Percentiles rank a stretch among this genome's conserved stretches.
phyloP scores from a whole-genome alignment of 2,888 invertebrate species.

The Yponomeuta sedellus region DNA sequence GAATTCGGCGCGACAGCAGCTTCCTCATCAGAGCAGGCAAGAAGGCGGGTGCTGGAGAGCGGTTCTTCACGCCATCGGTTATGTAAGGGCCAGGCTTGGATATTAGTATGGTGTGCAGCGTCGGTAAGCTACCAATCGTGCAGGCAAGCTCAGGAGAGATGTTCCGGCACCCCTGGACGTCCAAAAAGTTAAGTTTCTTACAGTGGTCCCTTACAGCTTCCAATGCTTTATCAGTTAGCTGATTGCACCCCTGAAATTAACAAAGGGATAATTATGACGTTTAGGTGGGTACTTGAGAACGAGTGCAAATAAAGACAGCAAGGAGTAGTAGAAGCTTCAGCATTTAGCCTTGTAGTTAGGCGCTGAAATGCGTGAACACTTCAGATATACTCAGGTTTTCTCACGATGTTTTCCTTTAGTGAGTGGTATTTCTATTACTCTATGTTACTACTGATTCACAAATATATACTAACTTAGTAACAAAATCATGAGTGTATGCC shows the following conservation, averaged over 20 bases:
- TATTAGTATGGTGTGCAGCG: slow-evolving; percentile 64
- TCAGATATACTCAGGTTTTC: too few relatives aligned
- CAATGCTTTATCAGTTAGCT: slow-evolving; percentile 76
- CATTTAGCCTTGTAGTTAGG: too few relatives aligned
- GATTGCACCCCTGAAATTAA: slow-evolving; percentile 75
- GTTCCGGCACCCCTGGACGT: slow-evolving; percentile 73
- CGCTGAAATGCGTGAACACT: too few relatives aligned
- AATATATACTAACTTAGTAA: too few relatives aligned
- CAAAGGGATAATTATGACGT: not conserved
- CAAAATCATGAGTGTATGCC: too few relatives aligned
- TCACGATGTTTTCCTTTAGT: too few relatives aligned
- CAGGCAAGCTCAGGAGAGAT: slow-evolving; percentile 66
- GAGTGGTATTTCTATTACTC: too few relatives aligned
- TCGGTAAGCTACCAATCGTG: slow-evolving; percentile 50
- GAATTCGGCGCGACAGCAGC: slow-evolving; percentile 28
- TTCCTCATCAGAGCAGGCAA: slow-evolving; percentile 58
- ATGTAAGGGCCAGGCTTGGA: slow-evolving; percentile 67
- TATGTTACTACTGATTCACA: too few relatives aligned
- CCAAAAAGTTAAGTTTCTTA: slow-evolving; percentile 71
- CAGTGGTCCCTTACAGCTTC: slow-evolving; percentile 68
- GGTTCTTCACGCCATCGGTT: slow-evolving; percentile 53
- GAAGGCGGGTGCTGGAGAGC: slow-evolving; percentile 55
- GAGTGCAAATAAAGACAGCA: too few relatives aligned
- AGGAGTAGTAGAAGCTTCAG: too few relatives aligned
- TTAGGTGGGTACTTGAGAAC: too few relatives aligned